Evolutionary conservation across 2,797 vertebrate genomes (phyloP).

Genomic region (Muscicapa striata): DNA sequence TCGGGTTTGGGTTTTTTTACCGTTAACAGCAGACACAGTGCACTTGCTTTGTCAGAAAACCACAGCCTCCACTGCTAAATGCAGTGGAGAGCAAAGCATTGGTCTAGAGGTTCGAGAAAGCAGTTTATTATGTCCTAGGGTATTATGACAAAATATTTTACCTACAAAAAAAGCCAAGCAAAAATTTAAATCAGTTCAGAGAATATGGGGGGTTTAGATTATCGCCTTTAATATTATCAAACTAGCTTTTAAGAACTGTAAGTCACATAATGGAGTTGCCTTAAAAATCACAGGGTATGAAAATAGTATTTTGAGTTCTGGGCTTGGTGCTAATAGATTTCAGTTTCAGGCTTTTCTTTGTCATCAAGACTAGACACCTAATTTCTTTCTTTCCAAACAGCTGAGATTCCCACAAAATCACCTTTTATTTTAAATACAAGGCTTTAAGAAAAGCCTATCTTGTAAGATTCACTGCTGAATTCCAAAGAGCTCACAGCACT

Average conservation of each 20-base stretch:
- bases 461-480: background rate
- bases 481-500: background rate
- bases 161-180: background rate
- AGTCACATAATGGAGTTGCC: background rate
- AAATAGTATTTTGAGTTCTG: background rate
- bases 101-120: background rate
- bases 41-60: conserved; percentile 1
- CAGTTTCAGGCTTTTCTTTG: background rate
- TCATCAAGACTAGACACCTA: background rate
- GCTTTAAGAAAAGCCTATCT: background rate
- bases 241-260: background rate
- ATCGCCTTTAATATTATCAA: background rate
- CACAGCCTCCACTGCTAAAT: background rate
- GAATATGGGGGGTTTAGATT: background rate
- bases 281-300: conserved; percentile 2
- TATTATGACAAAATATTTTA: background rate
- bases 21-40: background rate
- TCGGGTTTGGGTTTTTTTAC: background rate
- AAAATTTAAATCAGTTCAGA: background rate
- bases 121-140: background rate
- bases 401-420: background rate
- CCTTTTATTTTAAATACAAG: background rate
- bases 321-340: background rate
- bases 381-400: background rate
- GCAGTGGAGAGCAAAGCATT: background rate